phyloP scores from a whole-genome alignment of 2,888 invertebrate genomes.

The Drosophila mettleri region DNA sequence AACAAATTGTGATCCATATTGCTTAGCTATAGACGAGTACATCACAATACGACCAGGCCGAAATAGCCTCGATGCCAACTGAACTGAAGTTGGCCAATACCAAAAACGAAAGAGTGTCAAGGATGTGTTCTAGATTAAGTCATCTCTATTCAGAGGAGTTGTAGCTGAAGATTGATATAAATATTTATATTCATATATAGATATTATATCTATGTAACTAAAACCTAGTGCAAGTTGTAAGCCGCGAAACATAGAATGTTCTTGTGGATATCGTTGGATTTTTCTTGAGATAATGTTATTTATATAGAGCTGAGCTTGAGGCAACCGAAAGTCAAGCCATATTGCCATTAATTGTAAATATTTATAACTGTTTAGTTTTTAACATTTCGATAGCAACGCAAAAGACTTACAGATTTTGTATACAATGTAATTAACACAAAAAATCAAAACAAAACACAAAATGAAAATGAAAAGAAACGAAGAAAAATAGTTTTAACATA shows the following conservation, averaged over 20 bases:
- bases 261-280: slow-evolving; percentile 34
- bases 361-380: slow-evolving; percentile 63
- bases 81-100: slow-evolving; percentile 46
- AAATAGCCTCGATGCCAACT: slow-evolving; percentile 14
- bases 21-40: slow-evolving; percentile 33
- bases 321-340: slow-evolving; percentile 43
- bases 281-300: slow-evolving; percentile 44
- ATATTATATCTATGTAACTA: slow-evolving; percentile 6
- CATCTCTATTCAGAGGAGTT: slow-evolving; percentile 1
- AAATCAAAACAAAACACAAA: slow-evolving; percentile 4
- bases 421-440: slow-evolving; percentile 32
- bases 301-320: slow-evolving; percentile 33
- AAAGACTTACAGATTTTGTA: slow-evolving; percentile 66
- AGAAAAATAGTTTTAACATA: slow-evolving; percentile 14
- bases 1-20: slow-evolving; percentile 49
- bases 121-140: slow-evolving; percentile 19
- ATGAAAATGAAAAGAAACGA: not conserved
- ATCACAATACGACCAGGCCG: slow-evolving; percentile 42
- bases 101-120: slow-evolving; percentile 35
- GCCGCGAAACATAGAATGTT: slow-evolving; percentile 61
- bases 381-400: slow-evolving; percentile 55
- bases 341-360: slow-evolving; percentile 78
- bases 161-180: slow-evolving; percentile 1
- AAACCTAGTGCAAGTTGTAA: slow-evolving; percentile 44
- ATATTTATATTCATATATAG: slow-evolving; percentile 6